phyloP scores from a whole-genome alignment of 2,888 invertebrate species.

The Acheta domesticus region DNA sequence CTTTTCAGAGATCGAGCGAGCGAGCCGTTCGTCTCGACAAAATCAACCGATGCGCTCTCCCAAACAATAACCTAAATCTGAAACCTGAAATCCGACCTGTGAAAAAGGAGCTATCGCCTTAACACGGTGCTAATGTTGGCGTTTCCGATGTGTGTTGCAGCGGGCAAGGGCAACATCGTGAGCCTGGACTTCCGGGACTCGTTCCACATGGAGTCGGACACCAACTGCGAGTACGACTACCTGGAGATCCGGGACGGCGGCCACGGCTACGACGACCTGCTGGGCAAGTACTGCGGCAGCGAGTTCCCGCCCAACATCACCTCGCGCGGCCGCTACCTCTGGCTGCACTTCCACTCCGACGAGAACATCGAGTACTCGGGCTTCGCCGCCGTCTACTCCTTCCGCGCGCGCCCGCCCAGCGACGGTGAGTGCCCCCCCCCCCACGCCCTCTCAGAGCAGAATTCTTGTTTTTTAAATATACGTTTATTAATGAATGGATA shows the following conservation, averaged over 20 bases:
- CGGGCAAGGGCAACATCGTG: conserved; percentile 62
- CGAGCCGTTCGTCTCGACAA: too few relatives aligned
- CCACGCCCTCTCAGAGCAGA: too few relatives aligned
- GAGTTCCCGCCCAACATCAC: conserved; percentile 69
- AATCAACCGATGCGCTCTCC: too few relatives aligned
- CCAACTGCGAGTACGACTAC: conserved; percentile 73
- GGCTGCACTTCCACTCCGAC: conserved; percentile 77
- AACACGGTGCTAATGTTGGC: too few relatives aligned
- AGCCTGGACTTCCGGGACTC: conserved; percentile 75
- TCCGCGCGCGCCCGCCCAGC: conserved; percentile 54
- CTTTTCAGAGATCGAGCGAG: too few relatives aligned
- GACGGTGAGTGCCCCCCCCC: conserved; percentile 46
- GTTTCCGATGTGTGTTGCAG: conserved; percentile 44
- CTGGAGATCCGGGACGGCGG: conserved; percentile 80
- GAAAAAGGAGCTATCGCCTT: too few relatives aligned
- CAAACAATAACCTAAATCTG: too few relatives aligned
- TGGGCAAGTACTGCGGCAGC: conserved; percentile 69
- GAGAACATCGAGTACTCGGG: conserved; percentile 75
- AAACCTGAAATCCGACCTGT: too few relatives aligned
- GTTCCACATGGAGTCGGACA: conserved; percentile 67
- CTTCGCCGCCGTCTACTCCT: conserved; percentile 72
- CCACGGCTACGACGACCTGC: conserved; percentile 66
- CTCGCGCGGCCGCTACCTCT: conserved; percentile 69
- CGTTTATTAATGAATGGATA: too few relatives aligned
- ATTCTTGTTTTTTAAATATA: too few relatives aligned